Evolutionary conservation across 2,888 invertebrate genomes (phyloP), one percentile per base, ranked within the genome.

Genomic region (Dioctria linearis): DNA sequence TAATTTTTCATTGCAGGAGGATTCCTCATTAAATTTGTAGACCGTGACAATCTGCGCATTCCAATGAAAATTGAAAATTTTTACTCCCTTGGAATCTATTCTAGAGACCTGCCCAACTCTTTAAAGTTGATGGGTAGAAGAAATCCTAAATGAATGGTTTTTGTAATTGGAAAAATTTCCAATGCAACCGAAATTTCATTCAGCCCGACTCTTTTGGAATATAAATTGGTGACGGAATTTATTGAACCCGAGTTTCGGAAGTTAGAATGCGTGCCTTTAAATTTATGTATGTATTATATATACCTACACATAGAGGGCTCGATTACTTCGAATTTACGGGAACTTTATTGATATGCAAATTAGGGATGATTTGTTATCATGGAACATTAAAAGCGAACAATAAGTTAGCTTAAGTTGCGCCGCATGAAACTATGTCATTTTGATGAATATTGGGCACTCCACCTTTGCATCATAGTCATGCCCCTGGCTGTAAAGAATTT

Each of bases 331-430:
- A 11, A 9, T 39, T 49, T 4, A 25, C 39, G 51, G 11, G 49
- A 51, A 46, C n/a, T 69, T 69, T 49, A 49, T 69, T 69, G 69
- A 69, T 69, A 69, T 69, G 69, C 51, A 69, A 69, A 69, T 69
- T 37, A 51, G 37, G 11, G 51, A 37, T 51, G 51, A 69, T 49
- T 11, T 40, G 11, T 51, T 8, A 69, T 69, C 49, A 51, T 39
- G 40, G 69, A 13, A 51, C 49, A 39, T 69, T 69, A 37, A 46
- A 51, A 37, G 25, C 25, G 51, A 9, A 69, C 69, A 69, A 69
- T 65, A 49, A 69, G 54, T 11, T 54, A 54, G 4, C 51, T 11
- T 39, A 11, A 49, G 49, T 65, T 37, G 40, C 65, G 11, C 65
- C 51, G 25, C 11, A 43, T 37, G 51, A 54, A 69, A 69, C 69